Base-by-base conservation (phyloP, 2,797 vertebrate genomes). In the Octomys mimax region DNA sequence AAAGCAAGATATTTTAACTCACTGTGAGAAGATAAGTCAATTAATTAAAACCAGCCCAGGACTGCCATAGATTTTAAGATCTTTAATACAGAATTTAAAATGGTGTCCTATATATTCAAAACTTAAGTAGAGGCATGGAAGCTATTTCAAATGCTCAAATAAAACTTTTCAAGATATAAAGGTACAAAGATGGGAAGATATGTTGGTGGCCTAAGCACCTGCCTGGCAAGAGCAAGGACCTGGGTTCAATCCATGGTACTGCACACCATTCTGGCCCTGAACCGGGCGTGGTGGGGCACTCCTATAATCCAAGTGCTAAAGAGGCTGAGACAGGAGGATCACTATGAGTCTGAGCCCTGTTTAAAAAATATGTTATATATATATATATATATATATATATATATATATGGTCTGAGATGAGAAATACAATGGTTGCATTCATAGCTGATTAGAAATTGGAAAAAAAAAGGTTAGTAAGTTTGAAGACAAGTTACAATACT, bases 11-110 rank as follows among this genome's bases (percentile, higher is more conserved):
- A 77, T 78, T 85, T 46, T 86, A 77, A 61, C 6, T n/a, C 14
- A 46, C 5, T 89, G 18, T 93, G n/a, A 77, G 57, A 73, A 86
- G 61, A 81, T 78, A 22, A 66, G 66, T 95, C 33, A 87, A 28
- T 79, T 28, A 66, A 91, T 91, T 62, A 84, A 93, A 95, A 64
- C 10, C 39, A 94, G 68, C 8, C 61, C 8, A 54, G 33, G 62
- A 87, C 19, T 22, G 4, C 85, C 21, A 81, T n/a, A 79, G 42
- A 79, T 73, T 94, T 95, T 87, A 89, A 21, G 61, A 89, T 62
- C 90, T 68, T 87, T 39, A 52, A 80, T 78, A 85, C 77, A 83
- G 11, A 92, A 46, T 93, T 73, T 87, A 62, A 92, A 81, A 82
- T 61, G 18, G 21, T 75, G 83, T 73, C 78, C 16, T 18, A 80